A percentile compares a stretch with the other conserved stretches of the same genome.
Evolutionary conservation across 2,113 vertebrate genomes (phyloP).

Genomic region (Tiliqua scincoides): DNA sequence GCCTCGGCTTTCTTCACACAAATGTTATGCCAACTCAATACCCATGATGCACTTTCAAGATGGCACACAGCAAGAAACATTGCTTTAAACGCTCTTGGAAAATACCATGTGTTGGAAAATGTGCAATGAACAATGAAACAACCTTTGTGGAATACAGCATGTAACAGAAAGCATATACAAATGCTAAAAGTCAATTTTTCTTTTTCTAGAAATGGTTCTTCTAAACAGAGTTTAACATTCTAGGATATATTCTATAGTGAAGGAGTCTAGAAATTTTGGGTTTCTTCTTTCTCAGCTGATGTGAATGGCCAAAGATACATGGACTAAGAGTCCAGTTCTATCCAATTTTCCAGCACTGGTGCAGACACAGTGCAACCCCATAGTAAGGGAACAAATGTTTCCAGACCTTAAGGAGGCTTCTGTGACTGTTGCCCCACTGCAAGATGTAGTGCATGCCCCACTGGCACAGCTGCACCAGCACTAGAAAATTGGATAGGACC

Average conservation of each 20-base stretch:
- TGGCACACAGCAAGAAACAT: not conserved
- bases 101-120: not conserved
- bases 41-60: not conserved
- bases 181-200: slow-evolving; percentile 17
- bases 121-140: not conserved
- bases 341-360: too few species aligned
- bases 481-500: too few species aligned
- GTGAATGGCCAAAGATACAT: not conserved
- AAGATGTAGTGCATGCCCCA: too few species aligned
- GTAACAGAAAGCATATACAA: not conserved
- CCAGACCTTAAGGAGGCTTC: too few species aligned
- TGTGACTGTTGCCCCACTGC: too few species aligned
- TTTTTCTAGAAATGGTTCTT: slow-evolving; percentile 26
- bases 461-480: too few species aligned
- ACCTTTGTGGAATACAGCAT: not conserved
- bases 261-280: slow-evolving; percentile 14
- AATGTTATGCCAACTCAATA: not conserved
- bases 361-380: too few species aligned
- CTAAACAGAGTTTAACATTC: slow-evolving; percentile 16
- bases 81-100: not conserved
- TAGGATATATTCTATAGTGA: slow-evolving; percentile 38
- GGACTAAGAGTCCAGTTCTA: too few species aligned
- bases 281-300: not conserved
- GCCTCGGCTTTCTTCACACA: not conserved
- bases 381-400: too few species aligned